Evolutionary conservation across 2,888 invertebrate species (phyloP).

Genomic region (Dryadula phaetusa): DNA sequence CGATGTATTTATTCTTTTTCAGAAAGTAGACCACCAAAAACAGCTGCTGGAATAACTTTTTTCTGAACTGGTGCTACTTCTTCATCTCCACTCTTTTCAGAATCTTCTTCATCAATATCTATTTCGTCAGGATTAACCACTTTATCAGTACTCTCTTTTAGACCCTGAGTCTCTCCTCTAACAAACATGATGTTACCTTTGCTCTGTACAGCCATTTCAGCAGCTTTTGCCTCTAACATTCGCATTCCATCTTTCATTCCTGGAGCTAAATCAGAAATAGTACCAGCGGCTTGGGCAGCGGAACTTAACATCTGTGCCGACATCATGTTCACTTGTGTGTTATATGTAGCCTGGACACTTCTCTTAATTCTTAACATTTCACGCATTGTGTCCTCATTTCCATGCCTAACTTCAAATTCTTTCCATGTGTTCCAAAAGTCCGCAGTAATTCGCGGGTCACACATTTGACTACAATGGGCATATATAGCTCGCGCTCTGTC

Average conservation of each 20-base stretch:
- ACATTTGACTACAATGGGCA: slow-evolving; percentile 99
- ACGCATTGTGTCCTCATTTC: slow-evolving; percentile 99
- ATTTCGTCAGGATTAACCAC: slow-evolving; percentile 95
- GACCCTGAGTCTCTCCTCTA: slow-evolving; percentile 93
- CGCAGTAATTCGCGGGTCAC: slow-evolving; percentile 97
- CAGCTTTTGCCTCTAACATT: slow-evolving; percentile 93
- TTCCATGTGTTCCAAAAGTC: slow-evolving; percentile 99
- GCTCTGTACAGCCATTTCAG: slow-evolving; percentile 85
- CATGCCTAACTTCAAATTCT: slow-evolving; percentile 99
- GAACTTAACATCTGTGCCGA: slow-evolving; percentile 98
- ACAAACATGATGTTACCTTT: slow-evolving; percentile 92
- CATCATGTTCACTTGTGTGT: slow-evolving; percentile 99
- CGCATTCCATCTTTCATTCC: slow-evolving; percentile 95
- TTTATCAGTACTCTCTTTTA: slow-evolving; percentile 85
- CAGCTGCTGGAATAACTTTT: slow-evolving; percentile 94
- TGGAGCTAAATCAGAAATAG: slow-evolving; percentile 89
- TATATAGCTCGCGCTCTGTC: slow-evolving; percentile 98
- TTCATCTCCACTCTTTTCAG: slow-evolving; percentile 84
- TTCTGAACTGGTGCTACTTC: slow-evolving; percentile 91
- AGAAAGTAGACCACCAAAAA: slow-evolving; percentile 92
- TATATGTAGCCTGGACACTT: slow-evolving; percentile 98
- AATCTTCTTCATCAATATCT: slow-evolving; percentile 90
- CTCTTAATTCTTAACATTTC: slow-evolving; percentile 99
- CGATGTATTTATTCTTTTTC: slow-evolving; percentile 47
- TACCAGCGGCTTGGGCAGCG: slow-evolving; percentile 86